A percentile compares a stretch with the other conserved stretches of the same genome.
These are phyloP conservation scores for Hydrolagus colliei DNA, from an alignment of 2,797 vertebrate species.

Conservation along the genomic window DNA sequence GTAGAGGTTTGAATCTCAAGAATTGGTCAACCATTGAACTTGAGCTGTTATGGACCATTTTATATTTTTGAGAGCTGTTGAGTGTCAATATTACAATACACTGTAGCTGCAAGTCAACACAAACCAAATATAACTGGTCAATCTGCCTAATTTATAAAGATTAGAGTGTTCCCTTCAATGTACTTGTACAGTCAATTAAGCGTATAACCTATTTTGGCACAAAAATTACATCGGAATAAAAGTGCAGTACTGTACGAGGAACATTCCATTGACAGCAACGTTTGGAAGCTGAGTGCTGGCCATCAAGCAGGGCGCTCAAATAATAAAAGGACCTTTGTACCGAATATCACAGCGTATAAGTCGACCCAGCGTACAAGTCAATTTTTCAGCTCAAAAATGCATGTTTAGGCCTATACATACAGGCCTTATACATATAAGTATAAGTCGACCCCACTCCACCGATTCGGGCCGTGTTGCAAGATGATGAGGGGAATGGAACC, in stretches of 20 bases:
- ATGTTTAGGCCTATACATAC: too few species aligned
- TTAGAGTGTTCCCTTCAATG: not conserved
- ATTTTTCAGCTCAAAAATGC: too few species aligned
- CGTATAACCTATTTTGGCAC: slow-evolving; percentile 14
- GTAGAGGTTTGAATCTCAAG: not conserved
- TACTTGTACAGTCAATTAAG: not conserved
- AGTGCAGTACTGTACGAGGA: not conserved
- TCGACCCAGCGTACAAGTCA: too few species aligned
- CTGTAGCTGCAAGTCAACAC: not conserved
- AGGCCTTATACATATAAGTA: too few species aligned
- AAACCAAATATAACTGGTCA: not conserved
- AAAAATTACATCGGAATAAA: slow-evolving; percentile 14
- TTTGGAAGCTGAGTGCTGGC: not conserved
- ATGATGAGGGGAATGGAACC: too few species aligned
- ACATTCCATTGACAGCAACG: not conserved
- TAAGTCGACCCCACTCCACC: too few species aligned
- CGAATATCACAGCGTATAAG: too few species aligned
- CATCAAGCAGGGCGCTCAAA: not conserved
- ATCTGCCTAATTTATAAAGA: not conserved
- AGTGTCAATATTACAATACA: not conserved
- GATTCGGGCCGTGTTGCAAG: too few species aligned
- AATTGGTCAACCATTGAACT: not conserved
- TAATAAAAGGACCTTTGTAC: not conserved
- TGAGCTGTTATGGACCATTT: not conserved
- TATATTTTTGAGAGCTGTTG: not conserved